A percentile compares a stretch with the other conserved stretches of the same genome.
Conservation (phyloP, 2,113 vertebrate genomes). For the Engystomops pustulosus region DNA sequence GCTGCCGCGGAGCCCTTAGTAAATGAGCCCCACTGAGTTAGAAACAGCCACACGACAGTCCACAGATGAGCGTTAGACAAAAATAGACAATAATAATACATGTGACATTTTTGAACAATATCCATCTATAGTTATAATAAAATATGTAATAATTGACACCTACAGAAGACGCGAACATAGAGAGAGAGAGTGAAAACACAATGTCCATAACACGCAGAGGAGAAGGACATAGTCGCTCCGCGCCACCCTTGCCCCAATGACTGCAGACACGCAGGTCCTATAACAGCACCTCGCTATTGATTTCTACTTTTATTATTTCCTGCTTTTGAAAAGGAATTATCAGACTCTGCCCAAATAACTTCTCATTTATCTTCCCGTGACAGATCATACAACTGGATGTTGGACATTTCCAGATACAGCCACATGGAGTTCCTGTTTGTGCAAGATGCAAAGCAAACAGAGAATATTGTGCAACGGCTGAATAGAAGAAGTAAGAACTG, state of each 20-base stretch:
- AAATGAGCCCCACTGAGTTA: too few relatives aligned
- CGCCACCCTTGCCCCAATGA: background rate
- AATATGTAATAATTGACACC: too few relatives aligned
- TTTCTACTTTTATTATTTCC: constrained; percentile 34
- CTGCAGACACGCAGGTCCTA: background rate
- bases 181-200: too few relatives aligned
- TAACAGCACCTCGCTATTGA: background rate
- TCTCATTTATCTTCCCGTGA: background rate
- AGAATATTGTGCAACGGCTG: background rate
- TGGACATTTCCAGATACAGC: background rate
- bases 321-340: background rate
- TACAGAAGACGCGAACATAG: too few relatives aligned
- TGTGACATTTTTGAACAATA: too few relatives aligned
- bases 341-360: background rate
- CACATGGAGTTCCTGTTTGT: background rate
- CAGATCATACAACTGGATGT: background rate
- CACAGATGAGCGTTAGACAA: too few relatives aligned
- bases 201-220: too few relatives aligned
- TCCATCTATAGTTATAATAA: too few relatives aligned
- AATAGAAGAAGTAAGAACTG: background rate
- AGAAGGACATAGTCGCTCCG: background rate
- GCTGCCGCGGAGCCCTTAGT: too few relatives aligned
- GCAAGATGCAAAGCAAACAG: constrained; percentile 18
- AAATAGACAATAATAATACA: too few relatives aligned
- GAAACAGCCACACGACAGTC: too few relatives aligned